Evolutionary conservation across 2,113 vertebrate genomes (phyloP), one percentile per base, ranked within the genome.

Genomic region (Propithecus coquereli): DNA sequence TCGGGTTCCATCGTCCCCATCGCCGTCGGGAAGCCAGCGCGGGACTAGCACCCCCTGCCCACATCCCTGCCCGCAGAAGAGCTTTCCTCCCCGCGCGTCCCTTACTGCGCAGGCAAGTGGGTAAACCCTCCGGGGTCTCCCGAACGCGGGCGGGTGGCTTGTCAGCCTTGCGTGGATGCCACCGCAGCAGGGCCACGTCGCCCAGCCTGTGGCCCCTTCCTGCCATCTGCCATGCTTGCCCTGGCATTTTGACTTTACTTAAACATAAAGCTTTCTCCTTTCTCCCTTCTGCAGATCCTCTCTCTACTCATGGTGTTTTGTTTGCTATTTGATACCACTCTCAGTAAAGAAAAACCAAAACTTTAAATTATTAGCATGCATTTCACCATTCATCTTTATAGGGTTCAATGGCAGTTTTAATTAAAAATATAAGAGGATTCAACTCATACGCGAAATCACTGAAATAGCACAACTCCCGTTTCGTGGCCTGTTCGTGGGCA

Each of bases 101-200:
- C 25, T 16, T 32, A 12, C 40, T 40, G 43, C 20, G 2, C 0
- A 2, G 63, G 12, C 0, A 2, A 57, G 8, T 1, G 4, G 63
- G 2, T 10, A 7, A 25, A 13, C 32, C n/a, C 40, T n/a, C 6
- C 25, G 2, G 23, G 71, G 66, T 22, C 40, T 7, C 20, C 70
- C 1, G 90, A 37, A 22, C 5, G 3, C 1, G 10, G 37, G 2
- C 4, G 6, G 6, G 71, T 27, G 47, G 63, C 2, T 5, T 1
- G 6, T 18, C 50, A 16, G 16, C 47, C 22, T 45, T 1, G 18
- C 2, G 1, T 18, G 23, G 50, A 7, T 2, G 4, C 25, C 6
- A 9, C 77, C 27, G 9, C 27, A 34, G 23, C 18, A 0, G 2
- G 27, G 20, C 9, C 63, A 17, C 2, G 0, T 13, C 52, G 4